Percentiles rank a stretch among this genome's conserved stretches.
Conservation (phyloP, 2,797 vertebrate genomes). For the Peromyscus nudipes region DNA sequence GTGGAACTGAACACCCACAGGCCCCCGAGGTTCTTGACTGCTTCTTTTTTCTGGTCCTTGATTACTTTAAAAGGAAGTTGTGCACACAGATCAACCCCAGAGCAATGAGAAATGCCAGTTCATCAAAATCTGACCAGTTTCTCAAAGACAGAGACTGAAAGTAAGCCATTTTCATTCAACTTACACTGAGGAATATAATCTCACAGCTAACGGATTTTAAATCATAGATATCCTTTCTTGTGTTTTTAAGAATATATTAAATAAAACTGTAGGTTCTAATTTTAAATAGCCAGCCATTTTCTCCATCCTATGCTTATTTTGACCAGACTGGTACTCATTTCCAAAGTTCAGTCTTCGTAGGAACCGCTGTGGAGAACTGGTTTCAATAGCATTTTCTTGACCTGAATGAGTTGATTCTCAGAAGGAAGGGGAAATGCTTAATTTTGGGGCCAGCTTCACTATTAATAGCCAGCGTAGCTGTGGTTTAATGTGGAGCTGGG, state of each 20-base stretch:
- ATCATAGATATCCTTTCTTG: background rate
- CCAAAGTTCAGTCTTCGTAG: background rate
- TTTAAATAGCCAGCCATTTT: conserved; percentile 22
- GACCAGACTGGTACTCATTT: conserved; percentile 15
- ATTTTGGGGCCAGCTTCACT: conserved; percentile 29
- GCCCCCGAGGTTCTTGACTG: background rate
- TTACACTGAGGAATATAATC: background rate
- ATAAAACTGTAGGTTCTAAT: background rate
- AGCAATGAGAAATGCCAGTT: conserved; percentile 20
- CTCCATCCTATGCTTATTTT: conserved; percentile 38
- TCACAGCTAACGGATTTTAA: background rate
- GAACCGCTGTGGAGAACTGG: background rate
- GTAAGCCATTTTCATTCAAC: background rate
- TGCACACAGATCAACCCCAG: background rate
- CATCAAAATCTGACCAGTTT: conserved; percentile 1
- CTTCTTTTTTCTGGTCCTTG: background rate
- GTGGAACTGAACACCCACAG: background rate
- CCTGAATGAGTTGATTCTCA: conserved; percentile 50
- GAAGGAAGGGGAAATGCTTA: conserved; percentile 35
- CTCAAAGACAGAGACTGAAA: background rate
- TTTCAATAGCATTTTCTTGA: background rate
- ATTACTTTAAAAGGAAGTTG: background rate
- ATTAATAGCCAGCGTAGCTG: conserved; percentile 25
- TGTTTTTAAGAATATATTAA: background rate
- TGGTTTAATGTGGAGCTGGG: background rate